phyloP scores from a whole-genome alignment of 1,140 invertebrate species.

The Diorhabda elongata region DNA sequence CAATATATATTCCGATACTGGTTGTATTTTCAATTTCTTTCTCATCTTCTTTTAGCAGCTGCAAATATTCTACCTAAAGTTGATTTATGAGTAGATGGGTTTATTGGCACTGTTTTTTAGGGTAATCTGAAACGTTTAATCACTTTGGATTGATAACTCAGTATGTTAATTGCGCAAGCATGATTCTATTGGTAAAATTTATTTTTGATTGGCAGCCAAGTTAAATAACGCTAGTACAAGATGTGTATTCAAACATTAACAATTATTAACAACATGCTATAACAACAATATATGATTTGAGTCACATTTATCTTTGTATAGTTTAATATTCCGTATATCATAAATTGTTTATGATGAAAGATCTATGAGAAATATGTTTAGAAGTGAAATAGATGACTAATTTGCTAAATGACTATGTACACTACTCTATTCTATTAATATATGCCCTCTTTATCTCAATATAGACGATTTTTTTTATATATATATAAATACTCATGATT shows the following conservation, averaged over 20 bases:
- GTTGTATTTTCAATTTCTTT: too few relatives aligned
- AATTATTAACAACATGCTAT: constrained; percentile 48
- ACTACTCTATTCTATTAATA: constrained; percentile 26
- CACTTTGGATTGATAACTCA: too few relatives aligned
- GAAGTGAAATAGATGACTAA: constrained; percentile 33
- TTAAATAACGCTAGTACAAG: constrained; percentile 7
- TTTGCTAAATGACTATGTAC: constrained; percentile 35
- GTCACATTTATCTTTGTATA: constrained; percentile 41
- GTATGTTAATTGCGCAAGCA: too few relatives aligned
- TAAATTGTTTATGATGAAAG: constrained; percentile 23
- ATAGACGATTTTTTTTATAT: constrained; percentile 11
- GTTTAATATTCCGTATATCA: constrained; percentile 34
- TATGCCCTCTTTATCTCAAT: constrained; percentile 6
- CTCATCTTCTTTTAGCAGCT: too few relatives aligned
- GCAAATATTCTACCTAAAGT: too few relatives aligned
- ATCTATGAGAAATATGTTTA: constrained; percentile 40
- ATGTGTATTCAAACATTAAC: constrained; percentile 43
- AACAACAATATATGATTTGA: constrained; percentile 46
- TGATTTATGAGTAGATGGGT: too few relatives aligned
- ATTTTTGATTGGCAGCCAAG: background rate
- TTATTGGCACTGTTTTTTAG: too few relatives aligned
- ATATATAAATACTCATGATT: constrained; percentile 25
- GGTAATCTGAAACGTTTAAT: too few relatives aligned
- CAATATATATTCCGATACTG: too few relatives aligned
- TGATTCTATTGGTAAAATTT: too few relatives aligned